These are phyloP conservation scores for Taurulus bubalis DNA, from an alignment of 2,113 vertebrate genomes.

Conservation along the genomic window DNA sequence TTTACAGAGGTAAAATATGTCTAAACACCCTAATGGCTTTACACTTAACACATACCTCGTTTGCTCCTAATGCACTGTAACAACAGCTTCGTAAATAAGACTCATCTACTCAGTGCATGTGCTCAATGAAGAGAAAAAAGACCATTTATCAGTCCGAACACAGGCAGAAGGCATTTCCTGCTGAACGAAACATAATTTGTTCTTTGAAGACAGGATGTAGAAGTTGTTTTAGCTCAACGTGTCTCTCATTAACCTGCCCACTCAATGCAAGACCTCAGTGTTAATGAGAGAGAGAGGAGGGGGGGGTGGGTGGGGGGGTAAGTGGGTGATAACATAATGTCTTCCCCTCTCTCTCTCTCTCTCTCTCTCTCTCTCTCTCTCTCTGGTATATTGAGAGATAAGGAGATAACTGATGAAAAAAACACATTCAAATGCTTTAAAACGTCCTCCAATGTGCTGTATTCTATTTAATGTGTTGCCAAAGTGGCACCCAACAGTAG, in stretches of 20 bases:
- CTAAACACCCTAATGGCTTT: conserved; percentile 45
- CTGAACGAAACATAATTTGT: conserved; percentile 62
- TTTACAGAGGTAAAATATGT: conserved; percentile 54
- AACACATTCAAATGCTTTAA: neutral
- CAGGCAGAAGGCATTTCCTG: conserved; percentile 31
- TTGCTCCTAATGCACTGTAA: conserved; percentile 6
- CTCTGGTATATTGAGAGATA: conserved; percentile 3
- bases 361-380: neutral
- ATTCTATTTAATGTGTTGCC: neutral
- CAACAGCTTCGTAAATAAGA: conserved; percentile 34
- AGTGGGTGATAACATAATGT: conserved; percentile 42
- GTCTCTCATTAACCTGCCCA: conserved; percentile 79
- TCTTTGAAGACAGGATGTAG: conserved; percentile 70
- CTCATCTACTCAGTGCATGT: conserved; percentile 3
- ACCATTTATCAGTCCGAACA: conserved; percentile 6
- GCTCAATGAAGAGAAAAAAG: conserved; percentile 8
- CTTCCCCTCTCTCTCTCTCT: neutral
- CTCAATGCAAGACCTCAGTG: conserved; percentile 71
- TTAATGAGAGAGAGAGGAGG: conserved; percentile 68
- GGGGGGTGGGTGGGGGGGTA: too few species aligned
- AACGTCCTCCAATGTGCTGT: neutral
- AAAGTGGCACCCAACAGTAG: neutral
- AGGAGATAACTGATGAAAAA: neutral
- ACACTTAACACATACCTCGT: conserved; percentile 45
- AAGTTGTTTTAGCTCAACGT: conserved; percentile 64